Evolutionary conservation across 2,797 vertebrate genomes (phyloP), one percentile per base, ranked within the genome.

Genomic region (Halcyon chelicuti): DNA sequence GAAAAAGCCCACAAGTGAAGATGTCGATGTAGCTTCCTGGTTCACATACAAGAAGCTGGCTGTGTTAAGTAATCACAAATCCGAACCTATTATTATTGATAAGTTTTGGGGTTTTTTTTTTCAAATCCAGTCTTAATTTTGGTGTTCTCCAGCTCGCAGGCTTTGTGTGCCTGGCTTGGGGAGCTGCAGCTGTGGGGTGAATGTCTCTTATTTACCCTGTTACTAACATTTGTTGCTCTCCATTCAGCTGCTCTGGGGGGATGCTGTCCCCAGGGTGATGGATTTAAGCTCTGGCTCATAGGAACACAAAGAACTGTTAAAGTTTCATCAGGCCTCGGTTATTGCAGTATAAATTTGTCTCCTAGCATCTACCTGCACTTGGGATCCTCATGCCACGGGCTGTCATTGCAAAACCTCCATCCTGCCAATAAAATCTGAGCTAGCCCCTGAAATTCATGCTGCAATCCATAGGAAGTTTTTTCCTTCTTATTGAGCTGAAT

Each of bases 1-100:
- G 75, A 37, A 70, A 90, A 86, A 90, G 86, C 82, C 49, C 10
- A 40, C 63, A 49, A 49, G 21, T 88, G 75, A 70, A 88, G 86
- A 60, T 9, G n/a, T 35, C 39, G 86, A 47, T 85, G 22, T 46
- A 29, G 33, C 31, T 49, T 71, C 63, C 84, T 90, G 42, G 35
- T 68, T 74, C 47, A 15, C 16, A 28, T 12, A 63, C 23, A 35
- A 51, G 74, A 52, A 72, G 52, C 52, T 57, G 65, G 6, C 63
- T 61, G 31, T 0, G 7, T 44, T 20, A 71, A 68, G 55, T 29
- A 66, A 33, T 28, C 67, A 40, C 78, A 75, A n/a, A 39, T 21
- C 85, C 73, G 72, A 60, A 33, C n/a, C 47, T n/a, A 7, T 29
- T 61, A 37, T 7, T 52, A 17, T 52, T 16, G 4, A 6, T 1